Percentiles rank a stretch among this genome's conserved stretches.
Evolutionary conservation across 1,140 invertebrate species (phyloP).

Genomic region (Daktulosphaira vitifoliae): DNA sequence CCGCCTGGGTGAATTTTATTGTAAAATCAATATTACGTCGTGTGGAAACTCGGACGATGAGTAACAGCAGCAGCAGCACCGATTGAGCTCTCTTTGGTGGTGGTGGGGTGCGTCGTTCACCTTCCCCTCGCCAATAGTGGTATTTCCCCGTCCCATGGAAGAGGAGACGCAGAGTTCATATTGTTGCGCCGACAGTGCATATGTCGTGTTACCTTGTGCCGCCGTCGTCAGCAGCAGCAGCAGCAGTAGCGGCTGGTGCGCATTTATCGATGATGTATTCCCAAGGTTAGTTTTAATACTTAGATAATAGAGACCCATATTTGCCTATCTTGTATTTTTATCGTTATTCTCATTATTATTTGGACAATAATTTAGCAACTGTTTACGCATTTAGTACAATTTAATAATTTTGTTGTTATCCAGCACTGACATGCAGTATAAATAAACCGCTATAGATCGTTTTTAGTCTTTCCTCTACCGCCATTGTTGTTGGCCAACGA

Average conservation of each 20-base stretch:
- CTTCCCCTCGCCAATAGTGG: slow-evolving; percentile 11
- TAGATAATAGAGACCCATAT: too few relatives aligned
- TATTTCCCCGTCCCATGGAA: slow-evolving; percentile 15
- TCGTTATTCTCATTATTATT: too few relatives aligned
- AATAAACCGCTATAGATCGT: too few relatives aligned
- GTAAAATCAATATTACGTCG: slow-evolving; percentile 32
- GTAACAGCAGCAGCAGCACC: background rate
- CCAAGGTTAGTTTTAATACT: slow-evolving; percentile 32
- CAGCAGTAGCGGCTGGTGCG: slow-evolving; percentile 20
- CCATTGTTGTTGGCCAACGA: too few relatives aligned
- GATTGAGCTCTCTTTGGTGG: background rate
- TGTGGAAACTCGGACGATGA: slow-evolving; percentile 31
- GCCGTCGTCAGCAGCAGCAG: slow-evolving; percentile 1
- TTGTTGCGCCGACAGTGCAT: slow-evolving; percentile 32
- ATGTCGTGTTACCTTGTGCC: slow-evolving; percentile 31
- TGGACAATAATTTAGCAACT: too few relatives aligned
- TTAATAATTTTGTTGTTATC: too few relatives aligned
- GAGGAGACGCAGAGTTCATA: slow-evolving; percentile 23
- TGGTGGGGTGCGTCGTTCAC: slow-evolving; percentile 15
- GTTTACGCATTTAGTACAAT: too few relatives aligned
- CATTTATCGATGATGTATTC: slow-evolving; percentile 32
- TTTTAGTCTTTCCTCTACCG: too few relatives aligned
- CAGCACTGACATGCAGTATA: too few relatives aligned
- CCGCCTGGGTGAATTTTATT: slow-evolving; percentile 18
- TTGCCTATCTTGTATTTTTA: too few relatives aligned